A percentile compares a stretch with the other conserved stretches of the same genome.
Conservation (phyloP, 1,140 invertebrate genomes). For the Parapsyche elsis region DNA sequence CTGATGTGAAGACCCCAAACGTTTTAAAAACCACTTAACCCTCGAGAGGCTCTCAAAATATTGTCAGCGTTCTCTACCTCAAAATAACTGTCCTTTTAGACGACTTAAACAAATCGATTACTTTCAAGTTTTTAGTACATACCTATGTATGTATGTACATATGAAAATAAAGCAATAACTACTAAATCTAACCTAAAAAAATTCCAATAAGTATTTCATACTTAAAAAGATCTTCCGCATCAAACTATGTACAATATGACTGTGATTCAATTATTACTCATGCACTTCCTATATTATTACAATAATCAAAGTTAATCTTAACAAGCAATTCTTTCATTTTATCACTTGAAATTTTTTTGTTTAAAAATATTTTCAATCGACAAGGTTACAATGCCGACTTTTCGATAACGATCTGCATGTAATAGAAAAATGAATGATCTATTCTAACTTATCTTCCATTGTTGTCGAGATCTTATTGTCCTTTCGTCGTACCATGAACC, state of each 20-base stretch:
- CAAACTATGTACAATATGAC: no score
- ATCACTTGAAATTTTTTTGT: no score
- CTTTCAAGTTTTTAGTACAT: not conserved
- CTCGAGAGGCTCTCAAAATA: conserved; percentile 29
- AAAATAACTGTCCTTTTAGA: not conserved
- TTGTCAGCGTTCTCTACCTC: conserved; percentile 29
- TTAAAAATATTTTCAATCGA: not conserved
- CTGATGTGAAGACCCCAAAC: conserved; percentile 34
- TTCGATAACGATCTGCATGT: conserved; percentile 2
- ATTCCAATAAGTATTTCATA: no score
- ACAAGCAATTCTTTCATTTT: no score
- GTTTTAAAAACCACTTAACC: conserved; percentile 53
- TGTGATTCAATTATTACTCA: no score
- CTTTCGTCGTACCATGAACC: conserved; percentile 6
- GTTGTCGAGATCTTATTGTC: conserved; percentile 7
- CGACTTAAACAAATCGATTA: not conserved
- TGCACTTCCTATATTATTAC: no score
- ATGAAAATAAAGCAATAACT: no score
- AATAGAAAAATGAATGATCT: not conserved
- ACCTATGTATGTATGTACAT: no score
- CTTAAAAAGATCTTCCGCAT: no score
- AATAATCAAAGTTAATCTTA: no score
- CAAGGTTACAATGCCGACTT: not conserved
- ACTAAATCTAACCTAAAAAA: no score
- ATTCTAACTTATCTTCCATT: conserved; percentile 5